Base-by-base conservation (phyloP, 2,888 invertebrate genomes). In the Pachymerium ferrugineum region DNA sequence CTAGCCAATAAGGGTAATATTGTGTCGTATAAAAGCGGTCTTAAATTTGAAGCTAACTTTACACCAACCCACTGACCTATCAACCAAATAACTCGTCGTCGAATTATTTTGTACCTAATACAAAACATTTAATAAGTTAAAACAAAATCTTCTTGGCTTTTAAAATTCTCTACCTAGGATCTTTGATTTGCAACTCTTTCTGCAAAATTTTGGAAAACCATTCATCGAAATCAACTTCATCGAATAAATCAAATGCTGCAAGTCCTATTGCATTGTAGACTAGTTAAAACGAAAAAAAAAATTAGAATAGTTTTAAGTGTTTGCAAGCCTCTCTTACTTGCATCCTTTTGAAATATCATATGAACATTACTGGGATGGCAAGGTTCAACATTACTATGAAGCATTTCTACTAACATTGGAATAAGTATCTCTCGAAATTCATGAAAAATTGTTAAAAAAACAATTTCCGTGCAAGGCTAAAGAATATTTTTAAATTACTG, bases 201-300 rank as follows among this genome's bases (percentile, higher is more conserved):
- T 90, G 86, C 71, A 97, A 83, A 38, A 92, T 90, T 54, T 89
- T 90, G 14, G 88, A 88, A 79, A 97, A 92, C 96, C 96, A 97
- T 78, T 90, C 87, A 82, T 97, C 94, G 83, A 97, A 97, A 82
- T 96, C 92, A 42, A 97, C 90, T 82, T 94, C 93, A 81, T 96
- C 94, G 81, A 92, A 96, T 73, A 97, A 85, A 79, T 96, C 92
- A 82, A 92, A 94, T 0, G 94, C 91, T 1, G 91, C 90, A 76
- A 94, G 84, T 6, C 95, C 94, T 10, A 93, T 91, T 0, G 96
- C 95, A 83, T 93, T 93, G 80, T 97, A 97, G 67, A 97, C 90
- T 74, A 78, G n/a, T n/a, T 33, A 80, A 80, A 54, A 74, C 71
- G 74, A 33, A 73, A 16, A 54, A 54, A 68, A 28, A 68, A 29